Base-by-base conservation (phyloP, 1,140 invertebrate species). In the Hyles vespertilio region DNA sequence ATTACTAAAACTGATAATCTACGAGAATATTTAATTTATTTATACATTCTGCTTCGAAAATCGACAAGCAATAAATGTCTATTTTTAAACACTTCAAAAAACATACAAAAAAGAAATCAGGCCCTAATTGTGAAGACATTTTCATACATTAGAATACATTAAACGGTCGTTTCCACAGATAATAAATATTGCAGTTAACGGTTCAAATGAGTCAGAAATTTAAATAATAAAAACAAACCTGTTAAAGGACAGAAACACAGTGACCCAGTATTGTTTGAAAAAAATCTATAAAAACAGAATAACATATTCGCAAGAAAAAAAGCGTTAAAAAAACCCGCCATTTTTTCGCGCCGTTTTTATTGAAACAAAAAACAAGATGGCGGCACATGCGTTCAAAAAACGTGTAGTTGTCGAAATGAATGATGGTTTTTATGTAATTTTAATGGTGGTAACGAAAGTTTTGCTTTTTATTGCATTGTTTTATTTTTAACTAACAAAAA, bases 221-320 rank as follows among this genome's bases (percentile, higher is more conserved):
- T 51, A 61, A 62, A 74, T 76, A 76, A 72, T 67, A 72, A 61
- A 49, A 51, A 54, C 59, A 70, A 72, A 74, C 62, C 64, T 62
- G 66, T 60, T 60, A 79, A 47, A 83, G 75, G 77, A 81, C 75
- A 64, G 59, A 72, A 67, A 70, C 74, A 77, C 68, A 74, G 63
- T 84, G 81, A 84, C 79, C 81, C 59, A 81, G 59, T 72, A 70
- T 65, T 77, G 69, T 51, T 53, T 59, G 68, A 73, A 74, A 78
- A 78, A 74, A 72, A 59, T 52, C 59, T 53, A 61, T 68, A 65
- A 61, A 62, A 63, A 62, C 59, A 51, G 45, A 61, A 62, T 33
- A 54, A 12, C 51, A 49, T 48, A 36, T 59, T 62, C 36, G 40
- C 33, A 46, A 59, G 11, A 32, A 60, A 57, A 45, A 22, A 22